A percentile compares a stretch with the other conserved stretches of the same genome.
phyloP scores from a whole-genome alignment of 1,140 invertebrate genomes.

The Zaprionus ghesquierei region DNA sequence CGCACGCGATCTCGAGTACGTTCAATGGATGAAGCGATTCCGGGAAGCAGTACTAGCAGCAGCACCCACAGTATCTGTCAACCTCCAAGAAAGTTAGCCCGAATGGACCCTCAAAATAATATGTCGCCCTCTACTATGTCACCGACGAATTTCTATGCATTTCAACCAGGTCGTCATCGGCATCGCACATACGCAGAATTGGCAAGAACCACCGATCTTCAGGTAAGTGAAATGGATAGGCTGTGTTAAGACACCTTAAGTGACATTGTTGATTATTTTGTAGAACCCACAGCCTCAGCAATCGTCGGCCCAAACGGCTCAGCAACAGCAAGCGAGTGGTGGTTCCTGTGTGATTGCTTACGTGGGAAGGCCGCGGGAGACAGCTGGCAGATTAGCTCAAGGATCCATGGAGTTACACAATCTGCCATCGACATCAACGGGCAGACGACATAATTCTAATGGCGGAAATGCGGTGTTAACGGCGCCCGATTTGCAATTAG shows the following conservation, averaged over 20 bases:
- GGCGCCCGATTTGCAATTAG: constrained; percentile 91
- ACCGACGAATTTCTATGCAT: constrained; percentile 55
- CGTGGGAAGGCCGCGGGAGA: constrained; percentile 62
- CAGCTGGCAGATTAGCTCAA: constrained; percentile 6
- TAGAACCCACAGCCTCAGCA: constrained; percentile 5
- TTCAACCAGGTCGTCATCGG: constrained; percentile 56
- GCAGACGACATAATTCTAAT: constrained; percentile 33
- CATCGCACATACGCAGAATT: constrained; percentile 60
- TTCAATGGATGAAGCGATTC: constrained; percentile 41
- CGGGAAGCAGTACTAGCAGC: constrained; percentile 11
- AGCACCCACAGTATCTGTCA: constrained; percentile 3
- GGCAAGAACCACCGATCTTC: not conserved
- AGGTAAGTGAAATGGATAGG: constrained; percentile 7
- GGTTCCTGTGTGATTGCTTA: constrained; percentile 72
- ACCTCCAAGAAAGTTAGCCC: constrained; percentile 30
- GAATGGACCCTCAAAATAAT: constrained; percentile 14
- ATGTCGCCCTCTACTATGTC: constrained; percentile 22
- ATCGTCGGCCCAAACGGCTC: constrained; percentile 2
- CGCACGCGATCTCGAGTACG: constrained; percentile 38
- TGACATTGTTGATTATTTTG: not conserved
- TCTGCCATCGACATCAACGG: constrained; percentile 59
- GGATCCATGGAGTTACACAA: constrained; percentile 24
- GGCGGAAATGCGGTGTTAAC: constrained; percentile 83
- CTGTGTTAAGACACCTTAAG: not conserved
- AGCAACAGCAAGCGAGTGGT: constrained; percentile 19